Conservation (phyloP, 2,797 vertebrate species). For the Amblyraja radiata region DNA sequence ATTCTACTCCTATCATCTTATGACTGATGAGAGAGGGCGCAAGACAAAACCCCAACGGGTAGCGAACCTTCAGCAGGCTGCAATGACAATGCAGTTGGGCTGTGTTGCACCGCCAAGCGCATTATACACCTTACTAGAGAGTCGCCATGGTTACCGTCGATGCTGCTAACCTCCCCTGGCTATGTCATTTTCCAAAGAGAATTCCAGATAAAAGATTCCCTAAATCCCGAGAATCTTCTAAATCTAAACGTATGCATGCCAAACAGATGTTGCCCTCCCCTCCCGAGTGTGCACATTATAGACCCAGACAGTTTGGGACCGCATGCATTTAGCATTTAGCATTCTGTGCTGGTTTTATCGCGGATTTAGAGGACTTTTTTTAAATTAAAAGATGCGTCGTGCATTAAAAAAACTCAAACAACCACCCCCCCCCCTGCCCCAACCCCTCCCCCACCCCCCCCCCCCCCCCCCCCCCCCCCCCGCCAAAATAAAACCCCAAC, state of each 20-base stretch:
- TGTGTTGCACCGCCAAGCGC: neutral
- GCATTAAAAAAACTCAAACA: neutral
- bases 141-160: conserved; percentile 27
- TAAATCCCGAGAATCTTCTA: neutral
- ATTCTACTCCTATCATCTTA: too few relatives aligned
- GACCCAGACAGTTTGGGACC: neutral
- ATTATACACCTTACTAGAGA: neutral
- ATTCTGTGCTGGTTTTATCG: neutral
- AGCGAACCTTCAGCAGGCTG: neutral
- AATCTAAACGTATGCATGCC: neutral
- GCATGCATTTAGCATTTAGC: neutral
- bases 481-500: too few relatives aligned
- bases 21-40: too few relatives aligned
- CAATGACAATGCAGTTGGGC: neutral
- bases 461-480: too few relatives aligned
- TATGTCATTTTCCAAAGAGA: neutral
- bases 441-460: too few relatives aligned
- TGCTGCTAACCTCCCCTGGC: neutral
- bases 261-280: neutral
- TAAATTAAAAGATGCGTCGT: neutral
- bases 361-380: neutral
- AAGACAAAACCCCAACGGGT: neutral
- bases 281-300: neutral
- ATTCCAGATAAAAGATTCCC: neutral
- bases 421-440: too few relatives aligned